A percentile compares a stretch with the other conserved stretches of the same genome.
Evolutionary conservation across 35 echinoderm and acorn worm genomes (phyloP).

Genomic region (Hemicentrotus pulcherrimus): DNA sequence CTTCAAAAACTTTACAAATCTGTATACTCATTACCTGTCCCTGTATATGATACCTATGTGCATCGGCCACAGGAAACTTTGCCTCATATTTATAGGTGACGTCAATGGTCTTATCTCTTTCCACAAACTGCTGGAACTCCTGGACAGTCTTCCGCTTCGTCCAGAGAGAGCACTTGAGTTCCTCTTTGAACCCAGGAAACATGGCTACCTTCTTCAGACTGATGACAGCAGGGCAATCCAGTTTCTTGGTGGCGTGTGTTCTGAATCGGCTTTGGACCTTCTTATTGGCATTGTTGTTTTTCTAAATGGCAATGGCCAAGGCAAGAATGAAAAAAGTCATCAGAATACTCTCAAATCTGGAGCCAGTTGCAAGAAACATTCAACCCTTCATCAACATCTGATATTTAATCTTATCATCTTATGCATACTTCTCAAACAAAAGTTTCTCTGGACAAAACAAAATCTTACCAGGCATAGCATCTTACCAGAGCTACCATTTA

Average conservation of each 20-base stretch:
- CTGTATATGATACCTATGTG: conserved; percentile 34
- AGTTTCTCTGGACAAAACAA: background rate
- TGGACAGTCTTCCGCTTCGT: conserved; percentile 5
- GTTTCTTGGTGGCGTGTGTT: conserved; percentile 59
- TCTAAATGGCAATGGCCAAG: background rate
- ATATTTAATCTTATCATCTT: no score
- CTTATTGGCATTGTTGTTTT: background rate
- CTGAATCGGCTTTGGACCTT: background rate
- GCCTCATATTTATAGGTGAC: background rate
- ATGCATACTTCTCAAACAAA: no score
- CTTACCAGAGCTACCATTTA: background rate
- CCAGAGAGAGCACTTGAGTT: background rate
- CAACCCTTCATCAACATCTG: background rate
- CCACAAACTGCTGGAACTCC: background rate
- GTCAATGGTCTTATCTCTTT: background rate
- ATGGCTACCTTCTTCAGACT: conserved; percentile 60
- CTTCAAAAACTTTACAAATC: background rate
- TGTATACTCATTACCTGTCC: background rate
- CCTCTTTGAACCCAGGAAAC: conserved; percentile 56
- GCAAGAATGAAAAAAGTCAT: background rate
- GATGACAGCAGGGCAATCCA: conserved; percentile 62
- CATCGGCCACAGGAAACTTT: conserved; percentile 21
- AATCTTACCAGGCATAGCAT: background rate
- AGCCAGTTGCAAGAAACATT: background rate
- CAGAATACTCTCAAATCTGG: background rate